phyloP scores from a whole-genome alignment of 2,797 vertebrate species.

The Dendrocincla fuliginosa region DNA sequence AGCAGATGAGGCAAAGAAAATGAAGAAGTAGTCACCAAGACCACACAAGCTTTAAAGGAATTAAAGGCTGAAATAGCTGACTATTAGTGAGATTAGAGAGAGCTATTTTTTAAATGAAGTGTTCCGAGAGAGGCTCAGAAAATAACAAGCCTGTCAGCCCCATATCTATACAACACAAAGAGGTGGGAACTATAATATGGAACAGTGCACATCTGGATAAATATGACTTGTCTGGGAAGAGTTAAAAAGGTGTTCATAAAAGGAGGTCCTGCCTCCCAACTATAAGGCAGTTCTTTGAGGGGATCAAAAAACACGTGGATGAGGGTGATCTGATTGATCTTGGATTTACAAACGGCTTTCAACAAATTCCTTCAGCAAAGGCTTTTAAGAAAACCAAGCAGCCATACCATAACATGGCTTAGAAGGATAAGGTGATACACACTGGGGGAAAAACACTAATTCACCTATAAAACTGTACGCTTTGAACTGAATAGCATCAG shows the following conservation, averaged over 20 bases:
- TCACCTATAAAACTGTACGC: neutral
- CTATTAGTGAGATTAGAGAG: neutral
- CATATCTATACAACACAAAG: neutral
- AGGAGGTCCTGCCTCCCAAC: conserved; percentile 27
- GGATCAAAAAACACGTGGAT: conserved; percentile 49
- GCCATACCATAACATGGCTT: conserved; percentile 10
- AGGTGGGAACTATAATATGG: neutral
- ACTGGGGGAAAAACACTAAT: neutral
- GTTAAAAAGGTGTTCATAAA: conserved; percentile 30
- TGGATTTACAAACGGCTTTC: conserved; percentile 57
- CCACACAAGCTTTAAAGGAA: neutral
- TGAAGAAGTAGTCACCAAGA: neutral
- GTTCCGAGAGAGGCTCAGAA: neutral
- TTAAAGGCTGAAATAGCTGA: neutral
- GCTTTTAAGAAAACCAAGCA: conserved; percentile 38
- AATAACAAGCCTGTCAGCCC: neutral
- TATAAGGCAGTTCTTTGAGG: conserved; percentile 19
- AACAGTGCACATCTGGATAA: conserved; percentile 43
- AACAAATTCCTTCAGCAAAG: conserved; percentile 46
- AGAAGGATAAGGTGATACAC: conserved; percentile 25
- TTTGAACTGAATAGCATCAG: conserved; percentile 10
- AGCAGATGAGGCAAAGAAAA: neutral
- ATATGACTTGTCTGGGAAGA: conserved; percentile 42
- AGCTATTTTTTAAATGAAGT: neutral
- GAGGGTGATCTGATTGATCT: conserved; percentile 44